phyloP scores from a whole-genome alignment of 2,888 invertebrate species.

The Platycheirus albimanus region DNA sequence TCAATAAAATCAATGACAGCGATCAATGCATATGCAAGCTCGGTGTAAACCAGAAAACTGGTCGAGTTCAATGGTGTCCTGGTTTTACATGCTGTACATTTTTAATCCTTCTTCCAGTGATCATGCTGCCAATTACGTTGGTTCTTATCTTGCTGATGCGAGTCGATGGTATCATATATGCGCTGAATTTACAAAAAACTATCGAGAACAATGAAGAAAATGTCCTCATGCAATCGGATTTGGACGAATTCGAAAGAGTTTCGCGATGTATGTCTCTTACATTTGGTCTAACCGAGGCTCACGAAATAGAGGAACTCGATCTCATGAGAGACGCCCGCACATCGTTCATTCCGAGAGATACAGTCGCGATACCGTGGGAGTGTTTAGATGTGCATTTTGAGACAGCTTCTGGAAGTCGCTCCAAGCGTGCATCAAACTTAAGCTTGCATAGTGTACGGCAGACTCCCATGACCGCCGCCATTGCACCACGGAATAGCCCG shows the following conservation, averaged over 20 bases:
- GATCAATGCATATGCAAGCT: constrained; percentile 75
- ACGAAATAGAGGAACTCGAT: constrained; percentile 85
- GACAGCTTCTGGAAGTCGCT: constrained; percentile 16
- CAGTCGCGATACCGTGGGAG: constrained; percentile 83
- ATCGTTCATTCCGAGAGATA: constrained; percentile 85
- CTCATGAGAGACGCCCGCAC: constrained; percentile 86
- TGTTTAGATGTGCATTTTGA: constrained; percentile 76
- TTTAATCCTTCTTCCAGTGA: constrained; percentile 81
- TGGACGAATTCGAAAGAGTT: constrained; percentile 76
- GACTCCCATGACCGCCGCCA: not conserved
- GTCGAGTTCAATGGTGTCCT: constrained; percentile 83
- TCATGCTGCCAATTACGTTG: constrained; percentile 81
- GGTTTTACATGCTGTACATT: constrained; percentile 81
- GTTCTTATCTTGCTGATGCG: constrained; percentile 80
- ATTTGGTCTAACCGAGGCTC: constrained; percentile 78
- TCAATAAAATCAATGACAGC: constrained; percentile 69
- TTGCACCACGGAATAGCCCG: not conserved
- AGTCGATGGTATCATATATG: constrained; percentile 80
- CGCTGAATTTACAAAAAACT: constrained; percentile 77
- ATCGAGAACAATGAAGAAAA: constrained; percentile 43
- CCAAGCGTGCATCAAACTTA: constrained; percentile 38
- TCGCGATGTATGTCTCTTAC: constrained; percentile 79
- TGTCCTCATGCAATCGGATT: constrained; percentile 63
- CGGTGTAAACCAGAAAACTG: constrained; percentile 81
- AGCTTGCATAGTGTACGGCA: constrained; percentile 36